These are phyloP conservation scores for Strix uralensis DNA, from an alignment of 2,113 vertebrate genomes.

Conservation along the genomic window DNA sequence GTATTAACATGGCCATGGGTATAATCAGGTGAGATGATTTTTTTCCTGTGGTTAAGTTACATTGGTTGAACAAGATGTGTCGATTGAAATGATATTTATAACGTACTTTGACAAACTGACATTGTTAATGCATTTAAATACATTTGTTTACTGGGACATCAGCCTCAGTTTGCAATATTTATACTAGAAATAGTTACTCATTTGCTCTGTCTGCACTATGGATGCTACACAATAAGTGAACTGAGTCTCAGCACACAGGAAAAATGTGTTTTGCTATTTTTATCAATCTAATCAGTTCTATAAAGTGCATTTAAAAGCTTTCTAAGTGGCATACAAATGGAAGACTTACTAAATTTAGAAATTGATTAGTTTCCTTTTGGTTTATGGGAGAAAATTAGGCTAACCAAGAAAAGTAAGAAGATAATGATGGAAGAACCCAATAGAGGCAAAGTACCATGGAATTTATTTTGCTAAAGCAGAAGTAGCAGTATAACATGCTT, in stretches of 20 bases:
- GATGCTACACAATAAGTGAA: constrained; percentile 19
- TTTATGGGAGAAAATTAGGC: not conserved
- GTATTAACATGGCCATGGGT: not conserved
- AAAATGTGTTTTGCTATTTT: not conserved
- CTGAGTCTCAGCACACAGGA: not conserved
- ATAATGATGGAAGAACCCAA: not conserved
- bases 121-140: constrained; percentile 64
- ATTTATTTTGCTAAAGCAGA: not conserved
- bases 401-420: not conserved
- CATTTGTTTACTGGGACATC: constrained; percentile 46
- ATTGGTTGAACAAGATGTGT: constrained; percentile 3
- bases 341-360: not conserved
- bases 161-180: constrained; percentile 45
- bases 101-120: not conserved
- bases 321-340: not conserved
- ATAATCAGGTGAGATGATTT: not conserved
- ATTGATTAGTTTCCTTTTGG: not conserved
- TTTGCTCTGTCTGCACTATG: not conserved
- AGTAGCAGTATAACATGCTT: not conserved
- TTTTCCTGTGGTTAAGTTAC: not conserved
- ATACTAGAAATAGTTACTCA: constrained; percentile 33
- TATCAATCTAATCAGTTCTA: not conserved
- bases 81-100: constrained; percentile 47
- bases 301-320: not conserved
- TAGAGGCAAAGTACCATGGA: not conserved